phyloP scores from a whole-genome alignment of 2,113 vertebrate genomes.

The Hemiscyllium ocellatum region DNA sequence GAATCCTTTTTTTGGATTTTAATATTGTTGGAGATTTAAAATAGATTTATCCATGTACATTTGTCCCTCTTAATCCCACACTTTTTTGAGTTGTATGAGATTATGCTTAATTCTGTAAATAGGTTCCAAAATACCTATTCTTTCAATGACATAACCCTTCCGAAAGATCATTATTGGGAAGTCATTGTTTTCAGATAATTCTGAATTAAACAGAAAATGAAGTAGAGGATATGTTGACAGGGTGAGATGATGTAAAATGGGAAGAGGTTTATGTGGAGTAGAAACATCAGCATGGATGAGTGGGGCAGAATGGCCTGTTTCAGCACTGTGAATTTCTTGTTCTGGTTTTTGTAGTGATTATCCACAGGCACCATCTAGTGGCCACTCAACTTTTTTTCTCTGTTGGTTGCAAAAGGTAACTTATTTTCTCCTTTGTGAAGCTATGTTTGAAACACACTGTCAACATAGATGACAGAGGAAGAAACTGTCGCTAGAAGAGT shows the following conservation, averaged over 20 bases:
- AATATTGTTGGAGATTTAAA: constrained; percentile 3
- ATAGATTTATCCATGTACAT: neutral
- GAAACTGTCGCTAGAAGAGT: no score
- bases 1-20: neutral
- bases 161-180: no score
- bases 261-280: neutral
- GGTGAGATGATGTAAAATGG: neutral
- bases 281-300: neutral
- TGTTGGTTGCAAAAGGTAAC: no score
- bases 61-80: neutral
- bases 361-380: neutral
- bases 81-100: neutral
- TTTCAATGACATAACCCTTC: no score
- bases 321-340: neutral
- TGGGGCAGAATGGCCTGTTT: neutral
- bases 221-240: neutral
- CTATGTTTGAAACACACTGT: neutral
- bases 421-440: neutral
- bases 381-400: neutral
- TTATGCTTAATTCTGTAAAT: neutral
- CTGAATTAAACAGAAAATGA: neutral
- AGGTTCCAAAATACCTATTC: no score
- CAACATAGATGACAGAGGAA: no score
- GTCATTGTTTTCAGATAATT: neutral
- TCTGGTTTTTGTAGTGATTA: neutral